Conservation (phyloP, 2,888 invertebrate genomes). For the Selenia dentaria region DNA sequence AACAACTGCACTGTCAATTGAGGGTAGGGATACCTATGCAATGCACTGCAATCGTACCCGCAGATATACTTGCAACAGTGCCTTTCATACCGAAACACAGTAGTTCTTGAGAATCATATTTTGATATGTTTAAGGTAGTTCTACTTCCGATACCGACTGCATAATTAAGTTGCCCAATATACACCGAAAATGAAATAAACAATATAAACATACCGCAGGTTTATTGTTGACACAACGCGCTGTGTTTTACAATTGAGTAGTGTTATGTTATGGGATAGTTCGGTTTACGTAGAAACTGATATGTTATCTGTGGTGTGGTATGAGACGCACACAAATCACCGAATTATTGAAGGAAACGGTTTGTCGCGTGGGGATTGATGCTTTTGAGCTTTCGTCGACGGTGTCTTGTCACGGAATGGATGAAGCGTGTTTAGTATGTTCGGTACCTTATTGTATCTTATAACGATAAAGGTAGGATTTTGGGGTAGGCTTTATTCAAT, state of each 20-base stretch:
- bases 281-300: not conserved
- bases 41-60: too few species aligned
- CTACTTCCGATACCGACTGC: constrained; percentile 20
- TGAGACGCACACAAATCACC: constrained; percentile 29
- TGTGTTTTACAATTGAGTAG: constrained; percentile 38
- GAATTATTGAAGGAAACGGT: constrained; percentile 27
- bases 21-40: too few species aligned
- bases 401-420: constrained; percentile 2
- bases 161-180: constrained; percentile 22
- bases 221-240: constrained; percentile 37
- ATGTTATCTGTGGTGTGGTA: not conserved
- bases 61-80: too few species aligned
- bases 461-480: too few species aligned
- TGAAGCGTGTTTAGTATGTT: not conserved
- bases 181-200: constrained; percentile 47
- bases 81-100: too few species aligned
- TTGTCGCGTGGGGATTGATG: constrained; percentile 7
- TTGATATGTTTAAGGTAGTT: too few species aligned
- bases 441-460: too few species aligned
- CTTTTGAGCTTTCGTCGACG: constrained; percentile 3
- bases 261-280: not conserved
- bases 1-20: too few species aligned
- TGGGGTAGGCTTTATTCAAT: too few species aligned
- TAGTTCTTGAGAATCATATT: too few species aligned
- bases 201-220: constrained; percentile 36